A percentile compares a stretch with the other conserved stretches of the same genome.
phyloP scores from a whole-genome alignment of 2,888 invertebrate species.

The Sarcophaga variegata region DNA sequence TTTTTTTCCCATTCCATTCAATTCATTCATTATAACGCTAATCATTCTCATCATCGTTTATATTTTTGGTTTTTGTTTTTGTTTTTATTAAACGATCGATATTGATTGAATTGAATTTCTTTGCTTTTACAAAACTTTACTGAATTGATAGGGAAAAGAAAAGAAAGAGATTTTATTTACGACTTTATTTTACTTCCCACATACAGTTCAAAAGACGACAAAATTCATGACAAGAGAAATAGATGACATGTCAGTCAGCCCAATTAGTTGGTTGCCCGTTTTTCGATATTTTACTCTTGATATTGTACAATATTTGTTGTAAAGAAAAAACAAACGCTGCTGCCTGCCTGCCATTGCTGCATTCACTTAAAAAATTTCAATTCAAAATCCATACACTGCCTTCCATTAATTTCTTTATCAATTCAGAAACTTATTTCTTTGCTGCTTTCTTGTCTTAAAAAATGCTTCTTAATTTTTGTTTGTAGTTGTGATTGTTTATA shows the following conservation, averaged over 20 bases:
- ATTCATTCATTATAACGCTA: background rate
- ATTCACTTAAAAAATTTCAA: too few species aligned
- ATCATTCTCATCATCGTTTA: background rate
- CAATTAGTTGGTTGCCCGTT: background rate
- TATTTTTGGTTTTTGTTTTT: background rate
- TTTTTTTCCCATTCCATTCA: background rate
- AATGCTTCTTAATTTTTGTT: background rate
- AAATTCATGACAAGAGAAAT: background rate
- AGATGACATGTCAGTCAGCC: slow-evolving; percentile 3
- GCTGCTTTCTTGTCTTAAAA: slow-evolving; percentile 10
- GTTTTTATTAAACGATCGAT: background rate
- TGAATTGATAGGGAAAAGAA: background rate
- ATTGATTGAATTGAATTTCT: background rate
- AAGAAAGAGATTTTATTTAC: background rate
- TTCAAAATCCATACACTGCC: too few species aligned
- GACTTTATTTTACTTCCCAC: slow-evolving; percentile 46
- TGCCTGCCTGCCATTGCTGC: too few species aligned
- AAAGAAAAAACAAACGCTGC: too few species aligned
- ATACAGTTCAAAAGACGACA: slow-evolving; percentile 1
- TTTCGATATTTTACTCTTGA: too few species aligned
- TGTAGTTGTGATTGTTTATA: slow-evolving; percentile 31
- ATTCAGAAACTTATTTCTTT: slow-evolving; percentile 33
- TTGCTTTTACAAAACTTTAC: background rate
- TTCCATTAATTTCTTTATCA: slow-evolving; percentile 28
- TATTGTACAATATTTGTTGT: too few species aligned